Percentiles rank a stretch among this genome's conserved stretches.
Conservation (phyloP, 2,888 invertebrate species). For the Brachyptera risi region DNA sequence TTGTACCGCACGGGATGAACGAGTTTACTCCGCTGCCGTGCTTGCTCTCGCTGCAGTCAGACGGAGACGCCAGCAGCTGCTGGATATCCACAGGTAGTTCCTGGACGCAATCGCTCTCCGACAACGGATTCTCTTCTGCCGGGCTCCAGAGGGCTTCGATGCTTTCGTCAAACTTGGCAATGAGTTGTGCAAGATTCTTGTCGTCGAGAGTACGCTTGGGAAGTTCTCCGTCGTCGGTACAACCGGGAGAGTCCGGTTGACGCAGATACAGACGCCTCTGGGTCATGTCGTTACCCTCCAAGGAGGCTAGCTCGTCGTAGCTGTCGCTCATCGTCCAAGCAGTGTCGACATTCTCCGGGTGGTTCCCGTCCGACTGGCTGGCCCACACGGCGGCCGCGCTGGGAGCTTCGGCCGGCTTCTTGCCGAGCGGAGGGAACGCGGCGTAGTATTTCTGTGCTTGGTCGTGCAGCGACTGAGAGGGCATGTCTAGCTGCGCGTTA, state of each 20-base stretch:
- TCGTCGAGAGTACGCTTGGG: constrained; percentile 46
- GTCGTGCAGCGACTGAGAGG: constrained; percentile 37
- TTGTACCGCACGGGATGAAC: constrained; percentile 49
- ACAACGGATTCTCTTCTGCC: constrained; percentile 27
- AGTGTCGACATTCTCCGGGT: no score
- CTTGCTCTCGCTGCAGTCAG: constrained; percentile 36
- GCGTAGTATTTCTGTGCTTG: constrained; percentile 46
- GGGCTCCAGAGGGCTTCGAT: constrained; percentile 63
- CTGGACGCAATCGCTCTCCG: constrained; percentile 51
- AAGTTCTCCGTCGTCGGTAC: neutral
- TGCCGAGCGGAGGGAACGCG: constrained; percentile 44
- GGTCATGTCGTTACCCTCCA: no score
- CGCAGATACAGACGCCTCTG: constrained; percentile 27
- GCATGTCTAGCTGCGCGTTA: constrained; percentile 31
- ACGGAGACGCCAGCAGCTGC: constrained; percentile 56
- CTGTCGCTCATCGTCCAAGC: neutral
- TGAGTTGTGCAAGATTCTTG: constrained; percentile 53
- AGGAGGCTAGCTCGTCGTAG: neutral
- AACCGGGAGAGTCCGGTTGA: constrained; percentile 11
- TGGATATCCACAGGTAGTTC: constrained; percentile 59
- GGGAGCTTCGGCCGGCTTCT: constrained; percentile 28
- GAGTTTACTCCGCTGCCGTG: constrained; percentile 6
- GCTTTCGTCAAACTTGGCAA: constrained; percentile 64
- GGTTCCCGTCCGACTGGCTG: neutral
- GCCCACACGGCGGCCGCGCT: neutral